Base-by-base conservation (phyloP, 2,113 vertebrate species). In the Notothenia coriiceps region DNA sequence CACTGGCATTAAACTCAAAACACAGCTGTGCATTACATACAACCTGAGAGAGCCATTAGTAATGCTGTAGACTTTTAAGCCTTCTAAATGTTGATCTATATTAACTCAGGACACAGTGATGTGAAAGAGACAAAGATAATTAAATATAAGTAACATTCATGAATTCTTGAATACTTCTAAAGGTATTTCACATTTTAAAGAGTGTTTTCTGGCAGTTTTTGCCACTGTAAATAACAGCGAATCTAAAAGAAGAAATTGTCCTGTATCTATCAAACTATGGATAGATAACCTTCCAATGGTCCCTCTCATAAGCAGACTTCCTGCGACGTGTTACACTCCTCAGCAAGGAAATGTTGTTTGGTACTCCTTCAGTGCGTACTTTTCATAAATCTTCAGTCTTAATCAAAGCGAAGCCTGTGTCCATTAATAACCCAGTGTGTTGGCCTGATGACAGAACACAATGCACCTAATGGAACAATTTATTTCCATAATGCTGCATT, bases 391-490 rank as follows among this genome's bases (percentile, higher is more conserved):
- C 91, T 90, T 75, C 11, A 17, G 84, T 91, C 89, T 89, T 91
- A 92, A 93, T 94, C 91, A 93, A 91, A 89, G 84, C 77, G 2
- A 62, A 80, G 85, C 69, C 80, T 43, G 46, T 65, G 83, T 75
- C 84, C 93, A 94, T 92, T 91, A 94, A 93, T 91, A 92, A 91
- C 80, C 52, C 77, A 65, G 70, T 17, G 74, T 51, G 47, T 55
- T 77, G 79, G 82, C 76, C 84, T 90, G 90, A 91, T 86, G 91
- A 92, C 84, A 86, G 84, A 88, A 68, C 81, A 91, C 90, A 93
- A 92, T 88, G 91, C 72, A 68, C 81, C 83, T 91, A 92, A 94
- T 94, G 91, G 87, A 94, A 92, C 85, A 78, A 94, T 94, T 93
- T 95, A 93, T 95, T 94, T 94, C 77, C 65, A 92, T 93, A 79